These are phyloP conservation scores for Parasteatoda tepidariorum DNA, from an alignment of 1,140 invertebrate genomes.

Conservation along the genomic window DNA sequence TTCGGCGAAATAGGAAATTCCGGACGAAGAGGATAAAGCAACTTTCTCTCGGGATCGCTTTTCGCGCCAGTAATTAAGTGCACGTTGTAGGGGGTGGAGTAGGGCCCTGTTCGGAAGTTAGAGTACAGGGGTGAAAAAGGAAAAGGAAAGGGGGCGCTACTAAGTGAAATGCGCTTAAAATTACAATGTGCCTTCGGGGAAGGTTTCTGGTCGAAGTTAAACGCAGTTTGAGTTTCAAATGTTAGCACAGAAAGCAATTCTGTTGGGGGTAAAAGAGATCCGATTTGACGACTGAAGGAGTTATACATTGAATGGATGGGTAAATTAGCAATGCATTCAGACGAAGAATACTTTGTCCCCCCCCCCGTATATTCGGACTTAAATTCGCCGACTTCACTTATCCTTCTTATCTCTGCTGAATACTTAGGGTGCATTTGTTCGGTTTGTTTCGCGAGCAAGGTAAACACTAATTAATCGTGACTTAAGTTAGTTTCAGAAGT, in stretches of 20 bases:
- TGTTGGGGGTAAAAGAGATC: constrained; percentile 3
- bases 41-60: constrained; percentile 34
- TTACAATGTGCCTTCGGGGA: constrained; percentile 46
- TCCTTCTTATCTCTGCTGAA: too few species aligned
- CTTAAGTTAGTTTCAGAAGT: too few species aligned
- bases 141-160: constrained; percentile 3
- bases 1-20: constrained; percentile 38
- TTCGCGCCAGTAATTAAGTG: constrained; percentile 52
- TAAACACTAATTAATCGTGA: too few species aligned
- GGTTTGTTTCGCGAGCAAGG: too few species aligned
- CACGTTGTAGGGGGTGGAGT: not conserved
- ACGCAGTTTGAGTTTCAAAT: constrained; percentile 29
- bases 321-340: too few species aligned
- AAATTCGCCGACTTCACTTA: too few species aligned
- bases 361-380: too few species aligned
- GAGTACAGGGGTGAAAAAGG: not conserved
- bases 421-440: too few species aligned
- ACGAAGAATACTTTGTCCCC: too few species aligned
- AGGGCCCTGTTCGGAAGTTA: not conserved
- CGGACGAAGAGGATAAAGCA: constrained; percentile 22
- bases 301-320: too few species aligned
- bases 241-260: not conserved
- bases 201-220: constrained; percentile 22
- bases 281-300: too few species aligned
- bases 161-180: constrained; percentile 57